Conservation (phyloP, 2,113 vertebrate species). For the Brachyhypopomus gauderio region DNA sequence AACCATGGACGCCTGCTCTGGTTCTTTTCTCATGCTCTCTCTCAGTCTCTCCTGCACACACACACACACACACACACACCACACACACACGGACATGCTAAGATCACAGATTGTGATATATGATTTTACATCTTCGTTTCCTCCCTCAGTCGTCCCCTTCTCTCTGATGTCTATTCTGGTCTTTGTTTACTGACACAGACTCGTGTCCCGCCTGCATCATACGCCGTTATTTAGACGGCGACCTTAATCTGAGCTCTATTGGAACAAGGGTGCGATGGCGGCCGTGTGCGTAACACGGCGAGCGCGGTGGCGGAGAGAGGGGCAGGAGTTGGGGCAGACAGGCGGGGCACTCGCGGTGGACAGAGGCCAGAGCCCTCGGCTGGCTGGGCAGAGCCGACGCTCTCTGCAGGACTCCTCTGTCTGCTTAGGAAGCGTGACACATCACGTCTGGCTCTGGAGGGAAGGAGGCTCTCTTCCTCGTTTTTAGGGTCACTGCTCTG, state of each 20-base stretch:
- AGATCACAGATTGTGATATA: too few species aligned
- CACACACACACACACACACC: background rate
- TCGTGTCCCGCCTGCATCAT: background rate
- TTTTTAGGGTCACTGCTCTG: constrained; percentile 60
- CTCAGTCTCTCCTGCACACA: constrained; percentile 8
- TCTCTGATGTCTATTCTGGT: background rate
- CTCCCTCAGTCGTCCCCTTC: background rate
- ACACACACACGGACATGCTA: constrained; percentile 7
- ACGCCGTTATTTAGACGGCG: constrained; percentile 8
- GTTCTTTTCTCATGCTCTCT: background rate
- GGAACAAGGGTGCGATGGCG: background rate
- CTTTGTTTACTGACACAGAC: background rate
- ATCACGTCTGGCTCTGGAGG: constrained; percentile 63
- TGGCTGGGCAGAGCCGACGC: constrained; percentile 71
- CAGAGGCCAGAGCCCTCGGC: constrained; percentile 64
- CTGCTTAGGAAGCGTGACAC: constrained; percentile 77
- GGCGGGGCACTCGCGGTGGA: constrained; percentile 2
- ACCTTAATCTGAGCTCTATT: constrained; percentile 17
- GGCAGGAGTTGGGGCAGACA: background rate
- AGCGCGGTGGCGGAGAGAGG: background rate
- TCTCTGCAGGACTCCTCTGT: constrained; percentile 73
- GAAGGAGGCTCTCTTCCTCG: constrained; percentile 69
- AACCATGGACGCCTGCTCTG: constrained; percentile 57
- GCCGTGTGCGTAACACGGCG: background rate
- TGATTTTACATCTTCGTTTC: background rate